Evolutionary conservation across 2,888 invertebrate genomes (phyloP).

Genomic region (Alcis repandata): DNA sequence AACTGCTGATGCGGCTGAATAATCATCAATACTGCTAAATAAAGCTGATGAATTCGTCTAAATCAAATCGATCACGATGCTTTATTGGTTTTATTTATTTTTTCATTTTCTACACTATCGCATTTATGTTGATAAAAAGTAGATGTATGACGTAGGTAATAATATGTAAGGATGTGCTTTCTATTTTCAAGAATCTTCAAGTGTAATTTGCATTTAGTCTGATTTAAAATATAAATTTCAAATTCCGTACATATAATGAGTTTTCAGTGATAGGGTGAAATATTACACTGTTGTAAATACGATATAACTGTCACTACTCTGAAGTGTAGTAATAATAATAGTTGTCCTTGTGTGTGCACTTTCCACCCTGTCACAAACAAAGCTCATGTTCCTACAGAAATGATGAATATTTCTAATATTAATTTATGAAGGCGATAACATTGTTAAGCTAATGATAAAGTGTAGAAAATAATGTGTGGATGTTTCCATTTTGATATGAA

Average conservation of each 20-base stretch:
- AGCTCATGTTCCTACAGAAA: slow-evolving; percentile 79
- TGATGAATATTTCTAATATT: slow-evolving; percentile 53
- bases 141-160: slow-evolving; percentile 43
- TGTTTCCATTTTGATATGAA: slow-evolving; percentile 85
- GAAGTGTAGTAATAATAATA: not conserved
- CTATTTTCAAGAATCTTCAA: slow-evolving; percentile 44
- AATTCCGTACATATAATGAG: slow-evolving; percentile 41
- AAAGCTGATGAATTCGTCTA: not conserved
- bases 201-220: slow-evolving; percentile 48
- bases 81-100: slow-evolving; percentile 78
- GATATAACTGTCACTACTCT: slow-evolving; percentile 8
- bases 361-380: slow-evolving; percentile 62
- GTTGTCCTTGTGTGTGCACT: slow-evolving; percentile 16
- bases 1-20: not conserved
- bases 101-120: slow-evolving; percentile 85
- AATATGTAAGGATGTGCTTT: slow-evolving; percentile 45
- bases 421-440: slow-evolving; percentile 39
- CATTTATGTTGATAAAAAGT: slow-evolving; percentile 56
- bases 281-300: slow-evolving; percentile 26
- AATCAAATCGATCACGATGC: slow-evolving; percentile 51
- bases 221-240: slow-evolving; percentile 34
- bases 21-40: not conserved
- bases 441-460: slow-evolving; percentile 71
- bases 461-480: slow-evolving; percentile 84
- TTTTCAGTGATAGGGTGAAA: slow-evolving; percentile 62